Evolutionary conservation across 2,888 invertebrate genomes (phyloP), one percentile per base, ranked within the genome.

Genomic region (Pelosia muscerda): DNA sequence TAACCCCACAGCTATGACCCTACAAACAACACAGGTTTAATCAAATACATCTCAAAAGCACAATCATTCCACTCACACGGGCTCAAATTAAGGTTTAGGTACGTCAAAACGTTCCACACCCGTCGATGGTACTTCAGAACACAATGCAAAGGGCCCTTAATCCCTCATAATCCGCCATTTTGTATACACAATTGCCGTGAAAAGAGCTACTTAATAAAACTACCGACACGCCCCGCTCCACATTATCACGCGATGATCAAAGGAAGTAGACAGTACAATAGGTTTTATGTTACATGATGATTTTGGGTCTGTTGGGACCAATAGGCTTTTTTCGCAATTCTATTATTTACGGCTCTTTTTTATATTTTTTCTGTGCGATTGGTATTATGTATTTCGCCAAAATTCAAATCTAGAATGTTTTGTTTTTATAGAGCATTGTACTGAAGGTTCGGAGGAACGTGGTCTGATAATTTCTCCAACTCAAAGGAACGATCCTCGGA

Each of bases 141-240:
- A 88, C 86, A 90, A 90, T 84, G 72, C 69, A 75, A 86, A 86
- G 86, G 89, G 86, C 73, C 79, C 86, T 78, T 91, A 91, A 92
- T 89, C 90, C 87, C 81, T 71, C 83, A 84, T 91, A 91, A 92
- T 90, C 92, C 90, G 59, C 75, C 74, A 86, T 87, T 91, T 92
- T 92, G 91, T 91, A 83, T 77, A 87, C 88, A 92, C 92, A 92
- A 92, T 92, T 92, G 92, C 90, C 91, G 91, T 91, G 92, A 92
- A 92, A 91, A 92, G 91, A 89, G 91, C 90, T 90, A 91, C 91
- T 91, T 89, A 90, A 87, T 79, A 81, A 76, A 81, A 81, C 75
- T 81, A 75, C 55, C 76, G 83, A 80, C 83, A 84, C 84, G 84
- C 86, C 88, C 86, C 70, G 54, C 66, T 79, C 79, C 84, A 82